Base-by-base conservation (phyloP, 2,113 vertebrate species). In the Callorhinus ursinus region DNA sequence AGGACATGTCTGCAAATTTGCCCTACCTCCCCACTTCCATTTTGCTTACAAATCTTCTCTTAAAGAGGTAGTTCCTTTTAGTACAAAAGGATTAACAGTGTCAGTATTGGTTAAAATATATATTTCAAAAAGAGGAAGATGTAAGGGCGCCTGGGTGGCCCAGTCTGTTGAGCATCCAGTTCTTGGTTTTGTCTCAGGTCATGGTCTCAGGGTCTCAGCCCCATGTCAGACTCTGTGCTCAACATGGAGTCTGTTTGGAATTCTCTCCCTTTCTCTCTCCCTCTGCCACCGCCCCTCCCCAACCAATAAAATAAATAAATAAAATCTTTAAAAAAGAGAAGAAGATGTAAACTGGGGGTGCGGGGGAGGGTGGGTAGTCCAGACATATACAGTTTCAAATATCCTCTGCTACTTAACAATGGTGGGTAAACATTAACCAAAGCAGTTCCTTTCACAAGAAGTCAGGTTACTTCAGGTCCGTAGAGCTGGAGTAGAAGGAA, bases 1-100 rank as follows among this genome's bases (percentile, higher is more conserved):
- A 97, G 28, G 96, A 88, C 53, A 39, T 39, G 24, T 94, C 91
- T 94, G 93, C 63, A 94, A 95, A 94, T 94, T 31, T 24, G 10
- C 18, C 72, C 16, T 1, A 10, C 21, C 22, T 26, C 21, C 53
- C 3, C 42, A 12, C 53, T n/a, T 65, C 42, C 46, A 84, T 71
- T n/a, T 72, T 26, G 71, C 63, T 18, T 80, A 65, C 10, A 81
- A n/a, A 86, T 72, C 4, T 94, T 82, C 82, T 26, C 36, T 97
- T 94, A 74, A 88, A 80, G 16, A 85, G n/a, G 72, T 94, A 82
- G 53, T 90, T 91, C 31, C 84, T 57, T 93, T 83, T 59, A 91
- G 39, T 42, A 7, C 14, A 33, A 92, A 76, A 7, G 24, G 22
- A 96, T 65, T 84, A 93, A 94, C 22, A 22, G 16, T 83, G 49